Evolutionary conservation across 2,797 vertebrate species (phyloP), one percentile per base, ranked within the genome.

Genomic region (Odontamblyopus lacepedii): DNA sequence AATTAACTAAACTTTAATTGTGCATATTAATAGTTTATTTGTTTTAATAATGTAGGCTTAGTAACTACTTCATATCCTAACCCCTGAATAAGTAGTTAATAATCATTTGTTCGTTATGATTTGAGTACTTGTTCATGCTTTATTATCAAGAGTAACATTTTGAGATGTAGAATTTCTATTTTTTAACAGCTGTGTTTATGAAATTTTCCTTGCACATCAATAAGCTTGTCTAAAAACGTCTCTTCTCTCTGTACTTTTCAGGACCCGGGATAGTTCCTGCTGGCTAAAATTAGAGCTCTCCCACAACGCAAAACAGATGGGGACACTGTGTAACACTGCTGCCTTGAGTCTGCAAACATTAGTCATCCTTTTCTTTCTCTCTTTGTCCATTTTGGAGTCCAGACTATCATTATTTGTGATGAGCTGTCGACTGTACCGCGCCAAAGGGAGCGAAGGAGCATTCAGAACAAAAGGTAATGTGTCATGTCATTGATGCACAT

Each of bases 341-440:
- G 11, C 71, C 70, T 68, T 1, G 3, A 72, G 80, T 68, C 74
- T 64, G 60, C 12, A 75, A 75, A 75, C 71, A 82, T 87, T 69
- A 84, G 74, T 76, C 67, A 53, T 78, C 72, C 56, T 67, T 83
- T 59, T 74, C 69, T 38, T 35, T 50, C 53, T 2, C 11, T 79
- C 60, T 50, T 72, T 73, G 83, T 81, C 80, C 79, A 77, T 44
- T 74, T 73, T 82, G 57, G 66, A 29, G 13, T 69, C 72, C 66
- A 63, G 63, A 71, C 61, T 75, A 78, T 80, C 81, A 68, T 65
- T 74, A 41, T 70, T 65, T 56, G 32, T 75, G 72, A 84, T 72
- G 78, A 70, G 79, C 78, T 72, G 66, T 76, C 71, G 18, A 51
- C 59, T 23, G 63, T 59, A 68, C 73, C 76, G 41, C 32, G 27